phyloP scores from a whole-genome alignment of 1,140 invertebrate genomes.

The Solenopsis invicta region DNA sequence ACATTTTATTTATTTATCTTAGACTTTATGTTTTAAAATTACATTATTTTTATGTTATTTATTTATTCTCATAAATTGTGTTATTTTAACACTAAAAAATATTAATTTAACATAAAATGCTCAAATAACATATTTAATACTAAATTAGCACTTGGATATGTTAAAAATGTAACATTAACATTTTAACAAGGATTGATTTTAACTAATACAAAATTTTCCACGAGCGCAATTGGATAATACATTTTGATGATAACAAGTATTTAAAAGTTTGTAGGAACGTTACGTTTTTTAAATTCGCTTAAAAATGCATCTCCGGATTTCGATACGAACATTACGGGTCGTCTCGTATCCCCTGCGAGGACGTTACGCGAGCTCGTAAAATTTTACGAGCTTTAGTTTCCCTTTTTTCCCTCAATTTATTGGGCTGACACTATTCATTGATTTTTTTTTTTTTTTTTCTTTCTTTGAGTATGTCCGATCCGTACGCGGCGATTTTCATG shows the following conservation, averaged over 20 bases:
- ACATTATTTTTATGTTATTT: no score
- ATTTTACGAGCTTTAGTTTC: slow-evolving; percentile 8
- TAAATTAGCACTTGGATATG: no score
- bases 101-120: no score
- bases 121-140: no score
- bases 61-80: no score
- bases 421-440: slow-evolving; percentile 3
- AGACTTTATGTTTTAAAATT: no score
- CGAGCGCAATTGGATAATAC: no score
- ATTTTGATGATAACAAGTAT: neutral
- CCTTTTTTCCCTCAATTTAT: neutral
- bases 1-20: no score
- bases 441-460: slow-evolving; percentile 16
- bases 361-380: slow-evolving; percentile 31
- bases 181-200: no score
- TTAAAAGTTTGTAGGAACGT: slow-evolving; percentile 1
- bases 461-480: neutral
- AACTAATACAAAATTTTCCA: no score
- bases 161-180: no score
- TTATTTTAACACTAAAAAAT: no score
- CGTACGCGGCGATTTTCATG: neutral
- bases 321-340: slow-evolving; percentile 2
- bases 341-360: neutral
- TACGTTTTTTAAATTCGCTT: neutral
- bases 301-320: neutral